Conservation (phyloP, 1,140 invertebrate genomes). For the Copidosoma floridanum region DNA sequence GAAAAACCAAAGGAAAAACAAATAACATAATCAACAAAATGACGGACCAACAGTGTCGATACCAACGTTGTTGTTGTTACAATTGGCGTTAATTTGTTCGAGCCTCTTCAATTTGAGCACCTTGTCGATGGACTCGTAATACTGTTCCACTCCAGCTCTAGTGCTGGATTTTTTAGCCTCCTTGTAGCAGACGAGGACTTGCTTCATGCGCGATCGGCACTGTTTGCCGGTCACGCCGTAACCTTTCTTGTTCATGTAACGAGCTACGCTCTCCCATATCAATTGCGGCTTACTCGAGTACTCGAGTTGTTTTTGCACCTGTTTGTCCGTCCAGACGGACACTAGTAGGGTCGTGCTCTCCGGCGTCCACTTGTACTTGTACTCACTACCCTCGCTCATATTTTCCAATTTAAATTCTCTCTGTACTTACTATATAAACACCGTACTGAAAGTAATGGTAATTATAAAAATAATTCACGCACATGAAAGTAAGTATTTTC, state of each 20-base stretch:
- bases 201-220: conserved; percentile 54
- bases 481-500: not conserved
- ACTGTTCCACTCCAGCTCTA: conserved; percentile 48
- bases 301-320: conserved; percentile 52
- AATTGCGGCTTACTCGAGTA: conserved; percentile 46
- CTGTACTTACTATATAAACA: not conserved
- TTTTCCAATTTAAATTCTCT: not conserved
- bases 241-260: conserved; percentile 54
- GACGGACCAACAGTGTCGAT: conserved; percentile 51
- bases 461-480: not conserved
- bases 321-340: conserved; percentile 52
- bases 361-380: conserved; percentile 54
- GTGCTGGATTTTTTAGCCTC: conserved; percentile 51
- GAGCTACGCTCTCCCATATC: conserved; percentile 52
- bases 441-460: not conserved
- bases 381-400: conserved; percentile 18
- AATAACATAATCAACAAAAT: conserved; percentile 4
- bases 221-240: conserved; percentile 52
- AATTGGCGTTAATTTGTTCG: conserved; percentile 33
- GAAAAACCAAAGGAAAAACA: conserved; percentile 8
- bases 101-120: conserved; percentile 45
- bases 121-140: conserved; percentile 51
- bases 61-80: conserved; percentile 43
- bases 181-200: conserved; percentile 51
- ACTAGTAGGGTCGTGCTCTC: conserved; percentile 52